A percentile compares a stretch with the other conserved stretches of the same genome.
Conservation (phyloP, 2,888 invertebrate species). For the Hedychridium roseum region DNA sequence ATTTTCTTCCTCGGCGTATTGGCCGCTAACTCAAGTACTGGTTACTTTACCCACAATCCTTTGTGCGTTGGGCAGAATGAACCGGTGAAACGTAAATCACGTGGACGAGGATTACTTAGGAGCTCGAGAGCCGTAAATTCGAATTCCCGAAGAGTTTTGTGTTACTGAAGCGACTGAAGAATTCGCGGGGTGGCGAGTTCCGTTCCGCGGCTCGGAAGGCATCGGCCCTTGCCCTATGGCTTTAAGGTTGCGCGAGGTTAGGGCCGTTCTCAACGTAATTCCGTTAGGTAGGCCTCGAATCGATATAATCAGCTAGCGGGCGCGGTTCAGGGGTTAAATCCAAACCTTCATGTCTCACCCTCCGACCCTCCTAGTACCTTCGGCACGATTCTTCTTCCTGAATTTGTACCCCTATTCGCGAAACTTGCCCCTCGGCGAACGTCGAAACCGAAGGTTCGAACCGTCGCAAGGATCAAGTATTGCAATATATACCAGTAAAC, state of each 20-base stretch:
- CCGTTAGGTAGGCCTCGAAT: constrained; percentile 47
- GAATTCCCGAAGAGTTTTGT: too few relatives aligned
- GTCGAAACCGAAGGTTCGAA: not conserved
- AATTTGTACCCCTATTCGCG: constrained; percentile 31
- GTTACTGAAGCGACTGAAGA: too few relatives aligned
- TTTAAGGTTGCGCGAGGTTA: constrained; percentile 54
- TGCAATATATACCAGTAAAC: not conserved
- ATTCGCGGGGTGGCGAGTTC: too few relatives aligned
- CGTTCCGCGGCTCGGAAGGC: not conserved
- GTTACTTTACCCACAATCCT: too few relatives aligned
- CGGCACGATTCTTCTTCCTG: constrained; percentile 40
- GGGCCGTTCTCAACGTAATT: constrained; percentile 44
- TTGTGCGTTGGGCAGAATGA: too few relatives aligned
- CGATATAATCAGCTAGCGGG: constrained; percentile 49
- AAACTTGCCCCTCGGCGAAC: too few relatives aligned
- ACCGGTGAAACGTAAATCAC: too few relatives aligned
- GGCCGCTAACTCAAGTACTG: too few relatives aligned
- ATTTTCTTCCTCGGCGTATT: too few relatives aligned
- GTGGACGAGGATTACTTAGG: too few relatives aligned
- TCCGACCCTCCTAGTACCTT: constrained; percentile 30
- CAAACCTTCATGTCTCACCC: constrained; percentile 25
- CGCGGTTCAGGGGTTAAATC: constrained; percentile 26
- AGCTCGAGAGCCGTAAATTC: too few relatives aligned
- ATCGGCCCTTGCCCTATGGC: constrained; percentile 26
- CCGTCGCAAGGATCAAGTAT: not conserved